Evolutionary conservation across 2,113 vertebrate species (phyloP).

Genomic region (Climacteris rufus): DNA sequence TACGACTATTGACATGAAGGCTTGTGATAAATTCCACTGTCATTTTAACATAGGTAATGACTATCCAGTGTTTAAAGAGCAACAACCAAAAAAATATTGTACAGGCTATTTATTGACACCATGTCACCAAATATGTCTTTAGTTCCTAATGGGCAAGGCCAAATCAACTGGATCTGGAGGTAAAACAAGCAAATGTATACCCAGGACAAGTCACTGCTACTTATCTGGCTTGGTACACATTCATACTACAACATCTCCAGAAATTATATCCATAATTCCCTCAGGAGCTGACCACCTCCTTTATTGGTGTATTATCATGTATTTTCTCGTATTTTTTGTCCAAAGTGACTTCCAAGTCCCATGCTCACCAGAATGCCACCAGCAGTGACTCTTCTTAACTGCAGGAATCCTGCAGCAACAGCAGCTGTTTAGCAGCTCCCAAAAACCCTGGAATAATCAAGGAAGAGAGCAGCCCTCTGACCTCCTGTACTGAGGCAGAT

Average conservation of each 20-base stretch:
- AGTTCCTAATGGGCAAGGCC: not conserved
- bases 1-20: not conserved
- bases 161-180: not conserved
- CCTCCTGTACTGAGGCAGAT: not conserved
- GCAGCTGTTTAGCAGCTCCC: not conserved
- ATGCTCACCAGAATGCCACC: not conserved
- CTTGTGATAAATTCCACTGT: not conserved
- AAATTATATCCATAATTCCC: not conserved
- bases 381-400: not conserved
- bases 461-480: not conserved
- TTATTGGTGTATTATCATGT: not conserved
- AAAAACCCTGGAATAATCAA: not conserved
- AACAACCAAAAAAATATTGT: not conserved
- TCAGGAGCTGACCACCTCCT: not conserved
- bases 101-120: not conserved
- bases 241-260: not conserved
- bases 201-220: not conserved
- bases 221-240: not conserved
- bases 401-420: not conserved
- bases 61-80: not conserved
- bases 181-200: not conserved
- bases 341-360: not conserved
- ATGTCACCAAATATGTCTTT: not conserved
- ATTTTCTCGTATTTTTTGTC: not conserved
- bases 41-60: not conserved